phyloP scores from a whole-genome alignment of 2,888 invertebrate genomes.

The Andrena chrysosceles region DNA sequence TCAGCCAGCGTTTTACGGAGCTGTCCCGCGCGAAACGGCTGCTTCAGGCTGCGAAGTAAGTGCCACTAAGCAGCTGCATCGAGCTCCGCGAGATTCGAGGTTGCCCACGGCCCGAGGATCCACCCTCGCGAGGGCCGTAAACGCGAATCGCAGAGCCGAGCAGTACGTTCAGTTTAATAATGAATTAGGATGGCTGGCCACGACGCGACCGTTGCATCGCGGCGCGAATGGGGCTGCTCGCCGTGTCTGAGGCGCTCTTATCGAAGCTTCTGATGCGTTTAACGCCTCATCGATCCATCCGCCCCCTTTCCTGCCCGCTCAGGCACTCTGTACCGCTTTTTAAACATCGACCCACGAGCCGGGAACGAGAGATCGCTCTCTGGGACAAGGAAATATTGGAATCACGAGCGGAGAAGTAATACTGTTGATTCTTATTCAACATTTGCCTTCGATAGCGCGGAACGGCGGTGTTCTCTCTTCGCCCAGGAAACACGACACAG shows the following conservation, averaged over 20 bases:
- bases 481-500: conserved; percentile 7
- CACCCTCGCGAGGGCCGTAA: not conserved
- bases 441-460: conserved; percentile 31
- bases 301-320: not conserved
- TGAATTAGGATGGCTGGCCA: not conserved
- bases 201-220: not conserved
- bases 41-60: not conserved
- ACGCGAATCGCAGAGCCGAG: not conserved
- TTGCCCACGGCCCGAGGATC: not conserved
- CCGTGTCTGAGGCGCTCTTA: conserved; percentile 8
- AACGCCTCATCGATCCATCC: conserved; percentile 6
- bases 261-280: conserved; percentile 9
- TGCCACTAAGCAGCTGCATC: conserved; percentile 18
- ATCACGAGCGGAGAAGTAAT: conserved; percentile 26
- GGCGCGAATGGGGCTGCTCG: conserved; percentile 10
- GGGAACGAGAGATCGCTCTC: conserved; percentile 1
- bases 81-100: conserved; percentile 10
- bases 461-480: not conserved
- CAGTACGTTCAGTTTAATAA: conserved; percentile 6
- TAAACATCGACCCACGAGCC: conserved; percentile 43
- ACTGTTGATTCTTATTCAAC: conserved; percentile 57
- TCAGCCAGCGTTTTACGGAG: conserved; percentile 29
- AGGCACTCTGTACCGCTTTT: conserved; percentile 40
- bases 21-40: conserved; percentile 1
- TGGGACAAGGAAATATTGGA: conserved; percentile 26